Evolutionary conservation across 2,888 invertebrate genomes (phyloP).

Genomic region (Andrena marginata): DNA sequence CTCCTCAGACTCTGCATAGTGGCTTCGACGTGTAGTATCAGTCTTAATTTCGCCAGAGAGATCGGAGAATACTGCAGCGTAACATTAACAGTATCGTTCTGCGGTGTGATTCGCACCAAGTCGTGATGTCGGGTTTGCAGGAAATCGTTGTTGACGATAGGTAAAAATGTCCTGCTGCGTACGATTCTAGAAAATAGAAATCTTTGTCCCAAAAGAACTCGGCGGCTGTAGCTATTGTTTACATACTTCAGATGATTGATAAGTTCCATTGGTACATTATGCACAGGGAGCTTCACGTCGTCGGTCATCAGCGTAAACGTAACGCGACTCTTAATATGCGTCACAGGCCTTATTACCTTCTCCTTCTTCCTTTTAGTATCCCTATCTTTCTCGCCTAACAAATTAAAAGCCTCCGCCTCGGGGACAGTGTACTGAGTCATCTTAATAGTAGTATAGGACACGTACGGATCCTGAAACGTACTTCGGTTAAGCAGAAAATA

Average conservation of each 20-base stretch:
- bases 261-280: conserved; percentile 90
- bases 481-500: neutral
- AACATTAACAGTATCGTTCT: conserved; percentile 88
- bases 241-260: conserved; percentile 87
- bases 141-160: conserved; percentile 93
- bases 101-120: conserved; percentile 89
- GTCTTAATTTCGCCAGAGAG: conserved; percentile 91
- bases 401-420: conserved; percentile 90
- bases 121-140: conserved; percentile 92
- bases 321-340: conserved; percentile 91
- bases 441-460: conserved; percentile 88
- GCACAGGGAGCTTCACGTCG: conserved; percentile 88
- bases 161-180: conserved; percentile 88
- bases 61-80: conserved; percentile 91
- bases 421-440: conserved; percentile 92
- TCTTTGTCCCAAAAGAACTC: neutral
- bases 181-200: conserved; percentile 59
- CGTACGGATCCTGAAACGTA: conserved; percentile 75
- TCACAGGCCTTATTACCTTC: conserved; percentile 86
- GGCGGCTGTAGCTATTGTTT: conserved; percentile 33
- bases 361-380: conserved; percentile 44
- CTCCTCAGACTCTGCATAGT: conserved; percentile 90
- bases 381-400: conserved; percentile 86
- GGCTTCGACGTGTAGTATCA: conserved; percentile 91
- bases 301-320: conserved; percentile 93